Conservation (phyloP, 2,113 vertebrate species). For the Epinephelus moara region DNA sequence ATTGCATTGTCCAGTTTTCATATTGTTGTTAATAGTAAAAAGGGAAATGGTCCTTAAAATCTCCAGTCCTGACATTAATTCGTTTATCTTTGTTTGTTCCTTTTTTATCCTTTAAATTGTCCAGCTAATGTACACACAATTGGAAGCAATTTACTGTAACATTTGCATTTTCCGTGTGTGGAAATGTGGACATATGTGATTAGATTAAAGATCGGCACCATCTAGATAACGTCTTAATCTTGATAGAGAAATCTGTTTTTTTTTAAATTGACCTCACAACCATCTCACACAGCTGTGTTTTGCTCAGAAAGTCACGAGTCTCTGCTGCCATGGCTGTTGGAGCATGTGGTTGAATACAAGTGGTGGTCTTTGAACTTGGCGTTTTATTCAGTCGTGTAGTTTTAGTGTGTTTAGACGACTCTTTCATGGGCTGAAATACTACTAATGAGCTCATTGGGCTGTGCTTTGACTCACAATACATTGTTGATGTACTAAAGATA, state of each 20-base stretch:
- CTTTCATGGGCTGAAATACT: conserved; percentile 23
- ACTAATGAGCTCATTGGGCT: conserved; percentile 36
- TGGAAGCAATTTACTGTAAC: not conserved
- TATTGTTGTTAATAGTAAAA: not conserved
- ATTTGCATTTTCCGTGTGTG: not conserved
- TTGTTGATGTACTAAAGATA: conserved; percentile 27
- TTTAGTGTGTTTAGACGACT: not conserved
- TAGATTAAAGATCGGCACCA: not conserved
- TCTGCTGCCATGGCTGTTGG: not conserved
- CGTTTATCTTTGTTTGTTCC: not conserved
- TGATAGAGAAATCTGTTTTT: not conserved
- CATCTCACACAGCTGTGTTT: not conserved
- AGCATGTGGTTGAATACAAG: not conserved
- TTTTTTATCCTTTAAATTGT: not conserved
- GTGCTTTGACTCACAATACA: conserved; percentile 18
- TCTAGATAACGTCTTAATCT: not conserved
- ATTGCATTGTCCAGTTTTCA: not conserved
- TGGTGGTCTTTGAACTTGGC: not conserved
- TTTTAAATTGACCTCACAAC: conserved; percentile 1
- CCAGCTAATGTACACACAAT: not conserved
- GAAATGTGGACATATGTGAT: not conserved
- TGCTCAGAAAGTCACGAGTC: not conserved
- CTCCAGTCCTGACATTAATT: not conserved
- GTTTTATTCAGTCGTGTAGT: not conserved
- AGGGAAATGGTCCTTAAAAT: not conserved